These are phyloP conservation scores for Scaptodrosophila latifasciaeformis DNA, from an alignment of 2,888 invertebrate species.

Conservation along the genomic window DNA sequence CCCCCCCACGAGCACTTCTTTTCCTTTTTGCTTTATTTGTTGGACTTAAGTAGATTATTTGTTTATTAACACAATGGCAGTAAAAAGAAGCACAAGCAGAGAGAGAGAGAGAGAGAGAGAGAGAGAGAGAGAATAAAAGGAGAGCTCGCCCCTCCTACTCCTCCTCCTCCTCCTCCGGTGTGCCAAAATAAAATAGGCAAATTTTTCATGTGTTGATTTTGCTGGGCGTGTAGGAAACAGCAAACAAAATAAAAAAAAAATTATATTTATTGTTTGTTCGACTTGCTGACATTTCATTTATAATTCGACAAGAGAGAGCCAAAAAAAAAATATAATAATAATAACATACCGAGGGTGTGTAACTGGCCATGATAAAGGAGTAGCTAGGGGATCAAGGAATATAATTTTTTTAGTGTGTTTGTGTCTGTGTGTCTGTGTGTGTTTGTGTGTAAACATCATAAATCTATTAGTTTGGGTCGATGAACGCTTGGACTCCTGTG, in stretches of 20 bases:
- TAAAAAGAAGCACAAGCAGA: background rate
- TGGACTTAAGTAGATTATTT: slow-evolving; percentile 60
- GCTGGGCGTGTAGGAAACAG: background rate
- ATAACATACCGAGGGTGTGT: background rate
- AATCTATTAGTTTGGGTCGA: too few relatives aligned
- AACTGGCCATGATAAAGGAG: slow-evolving; percentile 11
- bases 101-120: too few relatives aligned
- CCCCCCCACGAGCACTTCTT: slow-evolving; percentile 14
- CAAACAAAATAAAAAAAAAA: slow-evolving; percentile 8
- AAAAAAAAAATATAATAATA: slow-evolving; percentile 16
- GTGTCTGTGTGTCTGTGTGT: slow-evolving; percentile 12
- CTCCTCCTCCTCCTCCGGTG: background rate
- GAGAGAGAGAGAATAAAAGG: slow-evolving; percentile 14
- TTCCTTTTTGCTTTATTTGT: slow-evolving; percentile 31
- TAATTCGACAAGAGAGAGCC: too few relatives aligned
- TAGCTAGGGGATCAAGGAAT: too few relatives aligned
- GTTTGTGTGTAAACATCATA: slow-evolving; percentile 5
- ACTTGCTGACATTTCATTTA: slow-evolving; percentile 54
- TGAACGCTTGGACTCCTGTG: too few relatives aligned
- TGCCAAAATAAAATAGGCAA: slow-evolving; percentile 32
- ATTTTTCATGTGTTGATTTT: slow-evolving; percentile 25
- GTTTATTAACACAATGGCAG: slow-evolving; percentile 62
- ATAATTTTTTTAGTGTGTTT: too few relatives aligned
- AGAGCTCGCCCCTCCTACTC: slow-evolving; percentile 18
- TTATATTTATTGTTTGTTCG: slow-evolving; percentile 46